Evolutionary conservation across 1,140 invertebrate species (phyloP), one percentile per base, ranked within the genome.

Genomic region (Diorhabda carinulata): DNA sequence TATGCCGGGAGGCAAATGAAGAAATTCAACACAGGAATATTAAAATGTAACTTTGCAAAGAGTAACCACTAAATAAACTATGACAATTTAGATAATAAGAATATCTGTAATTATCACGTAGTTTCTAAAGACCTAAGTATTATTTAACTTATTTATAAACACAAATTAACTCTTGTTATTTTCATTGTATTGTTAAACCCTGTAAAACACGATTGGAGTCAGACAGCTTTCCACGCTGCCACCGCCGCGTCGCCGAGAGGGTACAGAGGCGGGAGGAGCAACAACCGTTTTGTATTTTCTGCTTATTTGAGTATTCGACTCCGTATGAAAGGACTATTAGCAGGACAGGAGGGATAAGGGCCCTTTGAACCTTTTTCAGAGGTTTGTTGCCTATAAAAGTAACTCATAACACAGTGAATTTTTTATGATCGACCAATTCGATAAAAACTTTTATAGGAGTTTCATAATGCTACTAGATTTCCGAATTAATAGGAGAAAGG

Each of bases 271-370:
- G 25, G 25, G 25, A 25, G 47, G 47, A 52, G 47, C 47, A 52
- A 52, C 47, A 52, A n/a, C 47, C 47, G 47, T 52, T 52, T 52
- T 52, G 47, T 52, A 52, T 52, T 52, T 52, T 52, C 47, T 52
- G 47, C 47, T 52, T 52, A 52, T 52, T 52, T 52, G 47, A 52
- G 47, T 6, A 52, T 52, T 52, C 47, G 47, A n/a, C n/a, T 52
- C 47, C 6, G 47, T 52, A 6, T 52, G 47, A 6, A 52, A 52
- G 47, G 47, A 52, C 47, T 52, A 52, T 52, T 52, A 52, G 47
- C 47, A n/a, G 47, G 47, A 8, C 47, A 52, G n/a, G 47, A 52
- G 47, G n/a, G n/a, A 52, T 52, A 52, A 52, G 47, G 47, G 47
- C 47, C 6, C 6, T 4, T n/a, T 52, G 47, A 52, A 8, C 47